These are phyloP conservation scores for Embidobia sp. DNA, from an alignment of 2,888 invertebrate genomes.

Conservation along the genomic window DNA sequence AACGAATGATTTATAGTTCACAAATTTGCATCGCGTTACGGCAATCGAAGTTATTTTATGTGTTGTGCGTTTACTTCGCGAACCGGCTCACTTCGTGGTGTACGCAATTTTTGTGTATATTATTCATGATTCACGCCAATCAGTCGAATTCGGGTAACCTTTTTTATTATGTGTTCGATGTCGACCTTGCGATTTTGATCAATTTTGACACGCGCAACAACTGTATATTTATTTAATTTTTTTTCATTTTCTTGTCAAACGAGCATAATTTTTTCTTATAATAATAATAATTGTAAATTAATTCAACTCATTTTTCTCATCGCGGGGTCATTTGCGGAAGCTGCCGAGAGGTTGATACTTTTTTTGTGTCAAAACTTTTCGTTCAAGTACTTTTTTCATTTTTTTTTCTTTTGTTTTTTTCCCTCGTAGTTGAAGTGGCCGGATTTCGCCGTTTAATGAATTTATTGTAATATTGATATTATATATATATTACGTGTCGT, in stretches of 20 bases:
- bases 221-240: conserved; percentile 44
- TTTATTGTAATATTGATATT: conserved; percentile 47
- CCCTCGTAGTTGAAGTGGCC: conserved; percentile 24
- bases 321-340: conserved; percentile 24
- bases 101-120: conserved; percentile 50
- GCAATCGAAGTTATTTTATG: conserved; percentile 40
- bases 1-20: conserved; percentile 34
- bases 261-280: conserved; percentile 1
- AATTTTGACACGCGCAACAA: conserved; percentile 39
- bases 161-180: conserved; percentile 29
- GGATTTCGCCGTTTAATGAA: conserved; percentile 12
- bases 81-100: conserved; percentile 42
- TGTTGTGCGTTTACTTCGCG: conserved; percentile 43
- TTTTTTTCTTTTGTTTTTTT: not conserved
- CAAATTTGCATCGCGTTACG: conserved; percentile 26
- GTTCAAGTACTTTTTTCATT: not conserved
- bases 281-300: conserved; percentile 35
- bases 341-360: not conserved
- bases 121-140: conserved; percentile 12
- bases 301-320: conserved; percentile 18
- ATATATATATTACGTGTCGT: conserved; percentile 32
- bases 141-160: not conserved
- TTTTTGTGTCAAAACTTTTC: conserved; percentile 17
- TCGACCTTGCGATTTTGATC: conserved; percentile 30
- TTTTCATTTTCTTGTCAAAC: conserved; percentile 10